Base-by-base conservation (phyloP, 2,888 invertebrate species). In the Xanthia icteritia region DNA sequence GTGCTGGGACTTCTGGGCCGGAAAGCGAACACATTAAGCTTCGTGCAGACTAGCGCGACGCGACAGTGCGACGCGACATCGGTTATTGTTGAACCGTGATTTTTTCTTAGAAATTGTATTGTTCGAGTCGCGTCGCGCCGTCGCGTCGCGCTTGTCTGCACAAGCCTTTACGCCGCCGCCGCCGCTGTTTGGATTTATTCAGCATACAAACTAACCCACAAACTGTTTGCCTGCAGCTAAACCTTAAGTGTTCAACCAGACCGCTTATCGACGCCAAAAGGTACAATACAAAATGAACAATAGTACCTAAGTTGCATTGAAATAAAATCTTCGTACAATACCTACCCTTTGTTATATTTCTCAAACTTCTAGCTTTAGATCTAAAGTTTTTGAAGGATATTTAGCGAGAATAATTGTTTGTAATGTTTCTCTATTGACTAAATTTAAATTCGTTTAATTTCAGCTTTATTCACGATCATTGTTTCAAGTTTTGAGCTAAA, bases 251-350 rank as follows among this genome's bases (percentile, higher is more conserved):
- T 75, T 54, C n/a, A 11, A 54, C 64, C 36, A 51, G 17, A 75
- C 20, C 66, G 8, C 15, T 73, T 68, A 69, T 45, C 39, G 6
- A 67, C 5, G 61, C 54, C 54, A 81, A 2, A 54, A 64, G n/a
- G 27, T 39, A 66, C 60, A 70, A 60, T 69, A 69, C 64, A 36
- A 64, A 39, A 56, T 48, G 60, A 82, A 81, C 82, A 80, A 76
- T 69, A 66, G 15, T 17, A n/a, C n/a, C n/a, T n/a, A 65, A 45
- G 36, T 54, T 48, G 15, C n/a, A 45, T 58, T 81, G 39, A 60
- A 45, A 58, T 11, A 5, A 67, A 81, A 42, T 75, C 58, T 58
- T 68, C 6, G 42, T 56, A 71, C 66, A 70, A 71, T 68, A 48
- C 45, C 67, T 68, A 48, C 39, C 67, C 39, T 68, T 77, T 82